These are phyloP conservation scores for Melolontha melolontha DNA, from an alignment of 2,888 invertebrate species.

Conservation along the genomic window DNA sequence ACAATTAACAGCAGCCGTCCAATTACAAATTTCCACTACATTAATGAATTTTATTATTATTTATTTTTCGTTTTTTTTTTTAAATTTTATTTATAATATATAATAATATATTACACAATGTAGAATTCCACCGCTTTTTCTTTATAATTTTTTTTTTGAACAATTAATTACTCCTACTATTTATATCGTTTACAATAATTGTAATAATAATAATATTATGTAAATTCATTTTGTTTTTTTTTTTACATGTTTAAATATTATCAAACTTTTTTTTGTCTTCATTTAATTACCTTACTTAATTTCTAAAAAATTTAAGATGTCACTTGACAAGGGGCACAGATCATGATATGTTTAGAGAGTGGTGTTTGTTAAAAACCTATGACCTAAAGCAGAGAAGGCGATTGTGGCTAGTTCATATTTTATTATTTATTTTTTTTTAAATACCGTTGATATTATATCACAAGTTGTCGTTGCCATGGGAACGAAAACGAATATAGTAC, in stretches of 20 bases:
- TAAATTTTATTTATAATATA: constrained; percentile 29
- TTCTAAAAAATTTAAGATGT: constrained; percentile 68
- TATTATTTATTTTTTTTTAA: constrained; percentile 45
- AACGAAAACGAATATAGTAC: constrained; percentile 9
- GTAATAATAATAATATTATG: constrained; percentile 46
- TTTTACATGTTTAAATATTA: constrained; percentile 62
- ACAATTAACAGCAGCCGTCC: constrained; percentile 31
- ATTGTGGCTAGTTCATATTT: constrained; percentile 66
- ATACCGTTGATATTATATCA: constrained; percentile 58
- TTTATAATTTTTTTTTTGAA: constrained; percentile 23
- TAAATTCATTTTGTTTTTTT: constrained; percentile 46
- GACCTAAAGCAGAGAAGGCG: constrained; percentile 70
- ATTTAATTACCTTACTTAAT: constrained; percentile 64
- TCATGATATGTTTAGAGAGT: constrained; percentile 84
- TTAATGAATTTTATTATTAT: constrained; percentile 23
- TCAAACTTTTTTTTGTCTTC: constrained; percentile 63
- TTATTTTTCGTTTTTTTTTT: constrained; percentile 24
- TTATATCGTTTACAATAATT: constrained; percentile 38
- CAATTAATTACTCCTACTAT: constrained; percentile 30
- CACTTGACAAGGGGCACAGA: constrained; percentile 81
- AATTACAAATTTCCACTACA: constrained; percentile 29
- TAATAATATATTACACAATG: constrained; percentile 23
- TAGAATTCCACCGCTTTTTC: constrained; percentile 32
- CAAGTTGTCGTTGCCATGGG: constrained; percentile 29
- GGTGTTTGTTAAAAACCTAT: constrained; percentile 74